Evolutionary conservation across 2,888 invertebrate genomes (phyloP).

Genomic region (Mythimna vitellina): DNA sequence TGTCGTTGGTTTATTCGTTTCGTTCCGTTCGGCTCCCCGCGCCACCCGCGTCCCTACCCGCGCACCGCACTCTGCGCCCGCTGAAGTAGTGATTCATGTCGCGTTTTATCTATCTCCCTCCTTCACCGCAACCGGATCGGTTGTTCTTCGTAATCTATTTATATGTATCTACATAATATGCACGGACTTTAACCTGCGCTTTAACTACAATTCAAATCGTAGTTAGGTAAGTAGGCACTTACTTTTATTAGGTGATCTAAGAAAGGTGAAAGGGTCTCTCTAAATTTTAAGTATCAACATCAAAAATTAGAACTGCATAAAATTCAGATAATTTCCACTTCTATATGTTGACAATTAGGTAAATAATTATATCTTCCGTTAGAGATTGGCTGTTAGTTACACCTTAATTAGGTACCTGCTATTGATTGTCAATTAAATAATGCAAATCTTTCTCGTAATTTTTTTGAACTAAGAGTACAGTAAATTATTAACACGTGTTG

Average conservation of each 20-base stretch:
- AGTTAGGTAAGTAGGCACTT: constrained; percentile 29
- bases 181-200: constrained; percentile 84
- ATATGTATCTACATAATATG: constrained; percentile 86
- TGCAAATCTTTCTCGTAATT: neutral
- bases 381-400: constrained; percentile 1
- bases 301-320: neutral
- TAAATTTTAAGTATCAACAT: neutral
- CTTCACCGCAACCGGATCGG: constrained; percentile 90
- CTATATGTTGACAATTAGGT: neutral
- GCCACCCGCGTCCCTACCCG: constrained; percentile 74
- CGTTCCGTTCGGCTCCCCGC: constrained; percentile 80
- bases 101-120: constrained; percentile 91
- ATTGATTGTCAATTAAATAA: neutral
- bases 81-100: constrained; percentile 90
- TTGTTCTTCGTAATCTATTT: constrained; percentile 90
- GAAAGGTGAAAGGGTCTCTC: constrained; percentile 2
- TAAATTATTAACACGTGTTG: constrained; percentile 26
- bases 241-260: constrained; percentile 7
- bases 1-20: constrained; percentile 85
- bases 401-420: neutral
- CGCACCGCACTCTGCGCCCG: constrained; percentile 83
- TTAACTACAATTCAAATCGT: constrained; percentile 72
- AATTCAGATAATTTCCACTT: constrained; percentile 1
- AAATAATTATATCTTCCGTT: neutral
- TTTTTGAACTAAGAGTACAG: neutral